Base-by-base conservation (phyloP, 2,888 invertebrate genomes). In the Agonopterix arenella region DNA sequence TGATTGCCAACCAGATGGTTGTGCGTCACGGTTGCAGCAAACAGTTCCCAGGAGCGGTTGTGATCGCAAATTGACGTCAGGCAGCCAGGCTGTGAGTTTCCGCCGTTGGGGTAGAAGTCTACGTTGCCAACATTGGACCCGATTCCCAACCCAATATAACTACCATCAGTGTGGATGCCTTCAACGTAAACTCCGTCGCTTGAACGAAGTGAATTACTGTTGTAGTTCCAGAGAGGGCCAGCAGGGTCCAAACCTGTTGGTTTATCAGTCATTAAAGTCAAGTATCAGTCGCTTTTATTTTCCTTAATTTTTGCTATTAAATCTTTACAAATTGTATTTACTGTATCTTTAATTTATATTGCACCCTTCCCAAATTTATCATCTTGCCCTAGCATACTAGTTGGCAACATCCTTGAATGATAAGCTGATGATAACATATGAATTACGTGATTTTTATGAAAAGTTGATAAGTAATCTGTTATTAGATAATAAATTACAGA, bases 71-170 rank as follows among this genome's bases (percentile, higher is more conserved):
- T n/a, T 11, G 56, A 54, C 37, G 59, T 56, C 0, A 56, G 0
- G 41, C 74, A 75, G 2, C 70, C 71, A 4, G 73, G 70, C 28
- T 73, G 71, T 3, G 58, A 57, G 11, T 48, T 59, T 8, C 91
- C 91, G 46, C 81, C 78, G 59, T 91, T 91, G 8, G 90, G 89
- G 80, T 85, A 91, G 66, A 90, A 91, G 64, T 91, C 91, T 1
- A 68, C 89, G 54, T 90, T 75, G 0, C 83, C 90, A n/a, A 90
- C 70, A 1, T 76, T 62, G 3, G 70, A 66, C 0, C 84, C 84
- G 13, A 74, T 90, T 68, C 54, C 90, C 68, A 62, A 85, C 68
- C 60, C 89, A 83, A 11, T 75, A 71, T 44, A 69, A 61, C 64
- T 60, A 8, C 86, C 68, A 9, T 71, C 86, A 51, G 90, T 88